These are phyloP conservation scores for Morinoia aosen DNA, from an alignment of 2,888 invertebrate species.

Conservation along the genomic window DNA sequence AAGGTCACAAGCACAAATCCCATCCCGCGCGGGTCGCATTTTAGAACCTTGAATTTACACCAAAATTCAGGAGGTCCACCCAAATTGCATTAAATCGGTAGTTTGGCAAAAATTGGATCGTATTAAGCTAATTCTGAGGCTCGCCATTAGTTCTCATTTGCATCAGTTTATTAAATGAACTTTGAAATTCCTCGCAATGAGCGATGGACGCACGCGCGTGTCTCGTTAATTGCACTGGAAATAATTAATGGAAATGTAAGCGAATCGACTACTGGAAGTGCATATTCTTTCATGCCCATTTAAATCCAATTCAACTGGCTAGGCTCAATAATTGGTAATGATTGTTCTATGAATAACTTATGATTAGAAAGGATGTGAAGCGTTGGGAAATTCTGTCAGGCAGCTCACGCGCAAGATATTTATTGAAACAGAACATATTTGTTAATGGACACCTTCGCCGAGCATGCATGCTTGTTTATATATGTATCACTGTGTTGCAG, in stretches of 20 bases:
- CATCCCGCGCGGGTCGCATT: not conserved
- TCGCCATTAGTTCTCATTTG: constrained; percentile 4
- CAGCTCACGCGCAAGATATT: not conserved
- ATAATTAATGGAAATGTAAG: not conserved
- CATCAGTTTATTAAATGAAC: not conserved
- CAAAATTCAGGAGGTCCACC: not conserved
- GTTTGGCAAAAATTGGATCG: constrained; percentile 1
- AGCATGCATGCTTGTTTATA: not conserved
- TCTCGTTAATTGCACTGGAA: not conserved
- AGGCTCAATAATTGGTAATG: not conserved
- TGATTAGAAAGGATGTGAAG: not conserved
- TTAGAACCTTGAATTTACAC: not conserved
- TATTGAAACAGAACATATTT: not conserved
- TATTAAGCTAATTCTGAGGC: not conserved
- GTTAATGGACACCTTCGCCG: not conserved
- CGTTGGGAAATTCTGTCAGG: not conserved
- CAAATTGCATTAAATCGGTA: not conserved
- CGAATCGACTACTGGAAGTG: not conserved
- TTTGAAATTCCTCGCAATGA: not conserved
- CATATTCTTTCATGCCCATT: not conserved
- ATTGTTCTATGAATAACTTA: not conserved
- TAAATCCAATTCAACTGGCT: not conserved
- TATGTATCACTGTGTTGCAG: not conserved
- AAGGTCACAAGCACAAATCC: not conserved
- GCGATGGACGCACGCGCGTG: not conserved